Conservation (phyloP, 2,888 invertebrate species). For the Synergus gifuensis region DNA sequence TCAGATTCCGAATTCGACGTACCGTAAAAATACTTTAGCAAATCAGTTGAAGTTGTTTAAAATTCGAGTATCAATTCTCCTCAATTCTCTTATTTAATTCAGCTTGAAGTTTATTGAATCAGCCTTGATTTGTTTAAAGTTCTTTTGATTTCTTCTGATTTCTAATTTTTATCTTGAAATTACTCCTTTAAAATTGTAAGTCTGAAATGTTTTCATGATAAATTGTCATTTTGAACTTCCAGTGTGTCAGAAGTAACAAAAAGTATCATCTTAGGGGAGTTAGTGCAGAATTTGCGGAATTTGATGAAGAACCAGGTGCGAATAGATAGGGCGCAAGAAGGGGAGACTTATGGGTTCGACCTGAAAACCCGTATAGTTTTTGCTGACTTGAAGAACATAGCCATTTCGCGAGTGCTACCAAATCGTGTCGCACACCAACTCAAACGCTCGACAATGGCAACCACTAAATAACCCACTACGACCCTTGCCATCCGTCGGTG, state of each 20-base stretch:
- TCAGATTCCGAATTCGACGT: background rate
- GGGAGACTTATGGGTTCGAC: constrained; percentile 42
- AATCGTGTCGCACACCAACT: constrained; percentile 27
- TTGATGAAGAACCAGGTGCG: constrained; percentile 31
- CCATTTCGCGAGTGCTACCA: constrained; percentile 30
- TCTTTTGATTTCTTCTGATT: no score
- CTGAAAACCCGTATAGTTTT: constrained; percentile 38
- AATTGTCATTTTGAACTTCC: background rate
- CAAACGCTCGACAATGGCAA: constrained; percentile 23
- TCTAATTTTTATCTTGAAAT: no score
- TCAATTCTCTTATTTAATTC: no score
- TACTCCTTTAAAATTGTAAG: no score
- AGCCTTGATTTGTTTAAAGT: no score
- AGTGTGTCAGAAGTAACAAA: background rate
- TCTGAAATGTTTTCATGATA: background rate
- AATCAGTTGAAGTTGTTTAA: no score
- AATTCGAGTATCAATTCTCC: no score
- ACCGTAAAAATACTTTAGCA: no score
- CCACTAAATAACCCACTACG: constrained; percentile 34
- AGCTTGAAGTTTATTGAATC: no score
- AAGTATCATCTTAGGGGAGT: background rate
- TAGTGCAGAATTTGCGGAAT: constrained; percentile 26
- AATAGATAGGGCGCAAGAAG: constrained; percentile 3
- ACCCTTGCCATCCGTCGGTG: constrained; percentile 31
- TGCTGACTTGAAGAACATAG: constrained; percentile 23